These are phyloP conservation scores for Microcebus ravelobensis DNA, from an alignment of 2,113 vertebrate genomes.

Conservation along the genomic window DNA sequence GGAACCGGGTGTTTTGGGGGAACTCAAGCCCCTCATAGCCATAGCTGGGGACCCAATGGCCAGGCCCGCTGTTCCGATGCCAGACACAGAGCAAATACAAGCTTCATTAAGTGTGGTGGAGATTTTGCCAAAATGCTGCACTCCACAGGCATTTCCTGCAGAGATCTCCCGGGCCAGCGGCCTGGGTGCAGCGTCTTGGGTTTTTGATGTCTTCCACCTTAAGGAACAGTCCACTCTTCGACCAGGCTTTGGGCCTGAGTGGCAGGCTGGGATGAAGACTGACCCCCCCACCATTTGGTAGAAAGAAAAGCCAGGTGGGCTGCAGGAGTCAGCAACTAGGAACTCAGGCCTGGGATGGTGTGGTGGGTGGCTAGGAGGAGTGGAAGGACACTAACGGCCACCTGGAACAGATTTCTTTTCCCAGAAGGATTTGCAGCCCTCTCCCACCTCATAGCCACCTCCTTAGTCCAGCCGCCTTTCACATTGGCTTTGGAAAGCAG, in stretches of 20 bases:
- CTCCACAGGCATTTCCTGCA: slow-evolving; percentile 87
- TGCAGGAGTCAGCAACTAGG: slow-evolving; percentile 53
- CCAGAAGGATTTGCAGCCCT: not conserved
- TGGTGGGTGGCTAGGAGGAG: not conserved
- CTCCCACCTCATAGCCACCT: not conserved
- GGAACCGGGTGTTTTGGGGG: not conserved
- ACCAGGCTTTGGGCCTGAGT: slow-evolving; percentile 9
- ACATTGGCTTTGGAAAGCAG: slow-evolving; percentile 70
- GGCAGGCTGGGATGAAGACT: not conserved
- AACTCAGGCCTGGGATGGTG: not conserved
- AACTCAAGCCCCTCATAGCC: not conserved
- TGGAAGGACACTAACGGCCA: not conserved
- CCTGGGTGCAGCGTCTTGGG: slow-evolving; percentile 74
- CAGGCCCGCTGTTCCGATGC: slow-evolving; percentile 60
- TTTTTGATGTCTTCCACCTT: slow-evolving; percentile 70
- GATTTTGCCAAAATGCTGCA: slow-evolving; percentile 82
- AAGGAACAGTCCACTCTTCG: not conserved
- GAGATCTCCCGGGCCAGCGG: slow-evolving; percentile 81
- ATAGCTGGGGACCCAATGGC: slow-evolving; percentile 1
- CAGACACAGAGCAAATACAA: slow-evolving; percentile 80
- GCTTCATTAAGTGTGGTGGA: slow-evolving; percentile 83
- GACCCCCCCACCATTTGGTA: not conserved
- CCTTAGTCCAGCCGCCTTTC: slow-evolving; percentile 55
- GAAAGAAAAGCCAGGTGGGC: slow-evolving; percentile 74
- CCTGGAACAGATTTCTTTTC: not conserved